Percentiles rank a stretch among this genome's conserved stretches.
These are phyloP conservation scores for Palythoa grandiflora DNA, from an alignment of 92 coral and sea anemone genomes.

Conservation along the genomic window DNA sequence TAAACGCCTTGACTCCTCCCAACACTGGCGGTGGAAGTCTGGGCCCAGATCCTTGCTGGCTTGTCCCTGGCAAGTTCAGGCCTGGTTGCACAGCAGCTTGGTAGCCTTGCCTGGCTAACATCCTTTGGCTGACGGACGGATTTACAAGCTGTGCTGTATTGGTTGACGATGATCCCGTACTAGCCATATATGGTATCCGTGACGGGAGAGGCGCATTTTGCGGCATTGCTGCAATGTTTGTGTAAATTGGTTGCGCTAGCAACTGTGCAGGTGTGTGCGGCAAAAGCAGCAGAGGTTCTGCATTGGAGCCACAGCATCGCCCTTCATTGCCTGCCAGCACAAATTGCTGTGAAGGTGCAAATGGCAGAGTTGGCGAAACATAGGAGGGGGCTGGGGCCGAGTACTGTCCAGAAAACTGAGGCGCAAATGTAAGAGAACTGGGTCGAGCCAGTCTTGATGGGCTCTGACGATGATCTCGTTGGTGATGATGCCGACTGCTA, in stretches of 20 bases:
- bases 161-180: slow-evolving; percentile 56
- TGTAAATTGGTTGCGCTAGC: slow-evolving; percentile 86
- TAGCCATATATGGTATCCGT: slow-evolving; percentile 68
- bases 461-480: slow-evolving; percentile 56
- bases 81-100: slow-evolving; percentile 78
- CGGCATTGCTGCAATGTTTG: slow-evolving; percentile 62
- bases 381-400: slow-evolving; percentile 68
- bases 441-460: slow-evolving; percentile 74
- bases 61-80: slow-evolving; percentile 60
- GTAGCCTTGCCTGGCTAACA: slow-evolving; percentile 68
- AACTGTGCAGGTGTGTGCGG: slow-evolving; percentile 84
- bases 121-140: slow-evolving; percentile 69
- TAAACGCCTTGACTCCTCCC: slow-evolving; percentile 80
- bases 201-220: slow-evolving; percentile 65
- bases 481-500: slow-evolving; percentile 50
- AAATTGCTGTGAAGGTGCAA: slow-evolving; percentile 80
- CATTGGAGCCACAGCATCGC: slow-evolving; percentile 77
- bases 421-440: slow-evolving; percentile 78
- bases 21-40: slow-evolving; percentile 68
- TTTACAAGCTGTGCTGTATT: slow-evolving; percentile 66
- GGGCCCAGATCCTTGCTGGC: slow-evolving; percentile 72
- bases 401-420: slow-evolving; percentile 68
- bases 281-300: slow-evolving; percentile 73
- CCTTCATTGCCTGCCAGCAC: slow-evolving; percentile 74
- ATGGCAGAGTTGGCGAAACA: slow-evolving; percentile 78